These are phyloP conservation scores for Entelurus aequoreus DNA, from an alignment of 2,113 vertebrate genomes.

Conservation along the genomic window DNA sequence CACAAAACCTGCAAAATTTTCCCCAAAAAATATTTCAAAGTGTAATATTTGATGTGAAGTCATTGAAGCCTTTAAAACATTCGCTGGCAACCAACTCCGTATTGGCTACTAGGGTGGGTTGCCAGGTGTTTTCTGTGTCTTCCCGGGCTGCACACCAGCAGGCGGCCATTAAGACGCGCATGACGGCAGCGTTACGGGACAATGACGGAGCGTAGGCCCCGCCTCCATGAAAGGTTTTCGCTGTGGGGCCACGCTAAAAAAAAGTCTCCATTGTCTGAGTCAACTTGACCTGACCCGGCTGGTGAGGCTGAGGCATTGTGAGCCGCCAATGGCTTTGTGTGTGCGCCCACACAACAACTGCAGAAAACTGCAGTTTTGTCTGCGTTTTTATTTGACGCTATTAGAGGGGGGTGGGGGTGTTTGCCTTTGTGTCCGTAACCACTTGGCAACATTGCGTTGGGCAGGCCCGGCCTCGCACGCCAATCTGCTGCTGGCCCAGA, in stretches of 20 bases:
- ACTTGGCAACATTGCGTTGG: conserved; percentile 51
- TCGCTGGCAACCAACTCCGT: no score
- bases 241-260: conserved; percentile 66
- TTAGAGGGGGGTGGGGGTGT: conserved; percentile 27
- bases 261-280: conserved; percentile 77
- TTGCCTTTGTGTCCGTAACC: conserved; percentile 31
- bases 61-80: no score
- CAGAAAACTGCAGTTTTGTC: conserved; percentile 71
- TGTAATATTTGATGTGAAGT: no score
- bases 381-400: conserved; percentile 60
- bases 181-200: conserved; percentile 31
- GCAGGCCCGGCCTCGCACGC: conserved; percentile 78
- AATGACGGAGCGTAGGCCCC: conserved; percentile 60
- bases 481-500: conserved; percentile 72
- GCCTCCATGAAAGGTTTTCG: conserved; percentile 68
- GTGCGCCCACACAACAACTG: conserved; percentile 69
- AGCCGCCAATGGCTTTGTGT: conserved; percentile 75
- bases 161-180: no score
- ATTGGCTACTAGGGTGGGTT: no score
- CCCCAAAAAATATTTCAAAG: no score
- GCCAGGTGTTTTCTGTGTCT: no score
- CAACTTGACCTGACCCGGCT: conserved; percentile 81
- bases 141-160: no score
- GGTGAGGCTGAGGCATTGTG: conserved; percentile 80
- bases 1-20: no score